Conservation (phyloP, 2,797 vertebrate genomes). For the Halcyon badia region DNA sequence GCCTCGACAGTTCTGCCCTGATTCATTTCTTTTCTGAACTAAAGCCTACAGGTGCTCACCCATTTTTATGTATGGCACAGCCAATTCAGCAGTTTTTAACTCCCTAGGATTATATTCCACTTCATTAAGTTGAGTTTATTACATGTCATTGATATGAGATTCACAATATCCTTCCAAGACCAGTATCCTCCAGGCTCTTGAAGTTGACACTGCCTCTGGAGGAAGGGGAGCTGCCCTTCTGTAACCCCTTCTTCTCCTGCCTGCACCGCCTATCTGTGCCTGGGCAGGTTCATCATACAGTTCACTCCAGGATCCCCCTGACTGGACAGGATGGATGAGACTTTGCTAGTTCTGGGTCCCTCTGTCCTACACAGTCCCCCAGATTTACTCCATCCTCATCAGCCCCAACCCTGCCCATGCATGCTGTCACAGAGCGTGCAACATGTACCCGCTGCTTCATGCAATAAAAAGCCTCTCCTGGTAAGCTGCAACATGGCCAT, state of each 20-base stretch:
- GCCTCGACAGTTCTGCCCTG: background rate
- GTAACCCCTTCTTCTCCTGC: background rate
- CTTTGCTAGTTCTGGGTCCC: background rate
- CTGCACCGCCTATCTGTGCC: background rate
- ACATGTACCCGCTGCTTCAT: background rate
- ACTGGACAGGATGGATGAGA: background rate
- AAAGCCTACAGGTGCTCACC: background rate
- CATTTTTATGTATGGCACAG: background rate
- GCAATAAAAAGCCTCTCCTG: background rate
- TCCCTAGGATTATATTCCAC: background rate
- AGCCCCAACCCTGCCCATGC: fast-evolving
- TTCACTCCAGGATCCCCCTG: background rate
- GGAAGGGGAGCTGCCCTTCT: background rate
- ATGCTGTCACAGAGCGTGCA: fast-evolving
- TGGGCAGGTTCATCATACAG: fast-evolving
- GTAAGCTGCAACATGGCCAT: background rate
- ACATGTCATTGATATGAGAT: background rate
- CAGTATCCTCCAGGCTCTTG: background rate
- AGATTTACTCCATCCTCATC: background rate
- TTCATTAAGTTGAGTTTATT: background rate
- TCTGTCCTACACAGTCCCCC: background rate
- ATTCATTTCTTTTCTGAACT: background rate
- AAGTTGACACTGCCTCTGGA: background rate
- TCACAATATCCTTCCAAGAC: background rate
- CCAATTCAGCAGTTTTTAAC: background rate